phyloP scores from a whole-genome alignment of 1,140 invertebrate genomes.

The Marisa cornuarietis region DNA sequence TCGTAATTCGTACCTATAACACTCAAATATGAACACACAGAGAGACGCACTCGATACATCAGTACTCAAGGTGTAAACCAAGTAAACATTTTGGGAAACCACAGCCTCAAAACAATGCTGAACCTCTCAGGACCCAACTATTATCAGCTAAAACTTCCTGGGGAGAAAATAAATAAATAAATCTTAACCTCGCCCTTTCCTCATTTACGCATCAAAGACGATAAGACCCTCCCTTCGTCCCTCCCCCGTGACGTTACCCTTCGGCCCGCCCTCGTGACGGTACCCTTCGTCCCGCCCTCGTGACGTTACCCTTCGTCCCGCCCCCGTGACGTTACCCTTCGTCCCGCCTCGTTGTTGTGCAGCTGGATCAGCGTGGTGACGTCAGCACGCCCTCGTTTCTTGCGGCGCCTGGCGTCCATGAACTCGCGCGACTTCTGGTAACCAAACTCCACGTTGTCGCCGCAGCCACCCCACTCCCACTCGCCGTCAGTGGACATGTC shows the following conservation, averaged over 20 bases:
- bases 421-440: slow-evolving; percentile 94
- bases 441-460: slow-evolving; percentile 93
- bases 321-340: slow-evolving; percentile 49
- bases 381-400: slow-evolving; percentile 65
- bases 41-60: no score
- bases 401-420: slow-evolving; percentile 85
- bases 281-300: slow-evolving; percentile 63
- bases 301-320: slow-evolving; percentile 13
- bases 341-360: slow-evolving; percentile 65
- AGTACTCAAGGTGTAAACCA: no score
- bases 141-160: no score
- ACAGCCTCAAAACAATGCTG: no score
- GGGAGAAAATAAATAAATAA: no score
- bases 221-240: no score
- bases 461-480: slow-evolving; percentile 97
- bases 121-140: no score
- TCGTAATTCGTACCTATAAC: no score
- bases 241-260: slow-evolving; percentile 29
- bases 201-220: no score
- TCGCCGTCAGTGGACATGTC: slow-evolving; percentile 75
- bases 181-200: no score
- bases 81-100: no score
- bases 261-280: slow-evolving; percentile 17
- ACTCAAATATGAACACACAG: no score
- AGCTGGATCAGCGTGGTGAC: slow-evolving; percentile 59